These are phyloP conservation scores for Sebastes cheni DNA, from an alignment of 2,797 vertebrate species.

Conservation along the genomic window DNA sequence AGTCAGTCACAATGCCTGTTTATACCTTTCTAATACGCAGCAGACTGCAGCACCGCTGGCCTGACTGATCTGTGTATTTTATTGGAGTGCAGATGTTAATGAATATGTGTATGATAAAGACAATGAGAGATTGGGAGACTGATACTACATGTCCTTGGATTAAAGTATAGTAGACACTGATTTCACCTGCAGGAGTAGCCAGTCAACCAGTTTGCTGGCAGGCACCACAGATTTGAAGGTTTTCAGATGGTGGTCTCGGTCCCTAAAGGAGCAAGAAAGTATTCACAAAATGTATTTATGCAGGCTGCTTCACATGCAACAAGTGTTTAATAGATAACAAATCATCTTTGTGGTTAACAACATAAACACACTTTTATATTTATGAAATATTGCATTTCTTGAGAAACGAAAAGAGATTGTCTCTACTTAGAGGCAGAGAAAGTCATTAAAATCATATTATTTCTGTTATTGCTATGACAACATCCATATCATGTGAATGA, in stretches of 20 bases:
- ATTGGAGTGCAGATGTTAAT: not conserved
- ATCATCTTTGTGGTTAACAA: conserved; percentile 10
- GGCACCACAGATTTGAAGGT: conserved; percentile 97
- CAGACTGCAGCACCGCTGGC: conserved; percentile 8
- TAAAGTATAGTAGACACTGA: not conserved
- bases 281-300: not conserved
- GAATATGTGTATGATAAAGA: not conserved
- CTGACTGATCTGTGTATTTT: not conserved
- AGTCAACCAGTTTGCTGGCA: conserved; percentile 95
- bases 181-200: conserved; percentile 94
- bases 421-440: not conserved
- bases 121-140: not conserved
- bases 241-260: conserved; percentile 95
- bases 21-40: conserved; percentile 51
- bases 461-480: not conserved
- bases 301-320: not conserved
- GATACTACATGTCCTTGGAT: not conserved
- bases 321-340: not conserved
- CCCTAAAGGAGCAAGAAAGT: conserved; percentile 76
- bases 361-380: not conserved
- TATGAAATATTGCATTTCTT: not conserved
- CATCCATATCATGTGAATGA: not conserved
- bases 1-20: conserved; percentile 55
- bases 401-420: not conserved
- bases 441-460: not conserved